Percentiles rank a stretch among this genome's conserved stretches.
Evolutionary conservation across 2,888 invertebrate genomes (phyloP).

Genomic region (Hypolimnas misippus): DNA sequence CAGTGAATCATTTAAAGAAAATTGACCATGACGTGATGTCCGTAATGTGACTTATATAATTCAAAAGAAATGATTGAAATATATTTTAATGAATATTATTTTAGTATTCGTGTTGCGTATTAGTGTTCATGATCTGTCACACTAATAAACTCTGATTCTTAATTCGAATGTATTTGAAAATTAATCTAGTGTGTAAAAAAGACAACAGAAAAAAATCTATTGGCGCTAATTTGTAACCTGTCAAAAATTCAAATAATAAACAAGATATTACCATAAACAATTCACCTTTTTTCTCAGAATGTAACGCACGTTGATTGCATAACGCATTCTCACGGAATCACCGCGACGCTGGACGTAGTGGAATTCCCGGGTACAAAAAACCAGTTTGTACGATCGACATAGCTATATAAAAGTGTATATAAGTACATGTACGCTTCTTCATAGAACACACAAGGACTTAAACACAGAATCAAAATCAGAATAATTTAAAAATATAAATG

Average conservation of each 20-base stretch:
- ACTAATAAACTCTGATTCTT: too few relatives aligned
- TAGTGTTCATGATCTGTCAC: too few relatives aligned
- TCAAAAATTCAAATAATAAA: not conserved
- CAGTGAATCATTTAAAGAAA: too few relatives aligned
- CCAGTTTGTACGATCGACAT: not conserved
- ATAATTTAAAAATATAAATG: too few relatives aligned
- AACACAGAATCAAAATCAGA: not conserved
- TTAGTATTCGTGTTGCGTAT: too few relatives aligned
- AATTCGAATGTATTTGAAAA: too few relatives aligned
- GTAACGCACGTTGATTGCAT: not conserved
- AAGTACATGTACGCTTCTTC: not conserved
- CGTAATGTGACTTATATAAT: too few relatives aligned
- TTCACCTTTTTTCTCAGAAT: not conserved
- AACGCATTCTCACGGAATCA: conserved; percentile 2
- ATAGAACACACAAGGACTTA: not conserved
- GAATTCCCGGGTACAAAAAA: conserved; percentile 10
- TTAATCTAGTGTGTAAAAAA: too few relatives aligned
- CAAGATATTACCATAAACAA: not conserved
- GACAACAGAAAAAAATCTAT: too few relatives aligned
- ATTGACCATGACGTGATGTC: too few relatives aligned
- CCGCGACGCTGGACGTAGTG: not conserved
- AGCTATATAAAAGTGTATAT: not conserved
- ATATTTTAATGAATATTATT: too few relatives aligned
- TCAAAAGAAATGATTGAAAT: too few relatives aligned
- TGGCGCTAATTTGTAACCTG: not conserved